Conservation (phyloP, 2,888 invertebrate genomes). For the Acanthosepion esculentum region DNA sequence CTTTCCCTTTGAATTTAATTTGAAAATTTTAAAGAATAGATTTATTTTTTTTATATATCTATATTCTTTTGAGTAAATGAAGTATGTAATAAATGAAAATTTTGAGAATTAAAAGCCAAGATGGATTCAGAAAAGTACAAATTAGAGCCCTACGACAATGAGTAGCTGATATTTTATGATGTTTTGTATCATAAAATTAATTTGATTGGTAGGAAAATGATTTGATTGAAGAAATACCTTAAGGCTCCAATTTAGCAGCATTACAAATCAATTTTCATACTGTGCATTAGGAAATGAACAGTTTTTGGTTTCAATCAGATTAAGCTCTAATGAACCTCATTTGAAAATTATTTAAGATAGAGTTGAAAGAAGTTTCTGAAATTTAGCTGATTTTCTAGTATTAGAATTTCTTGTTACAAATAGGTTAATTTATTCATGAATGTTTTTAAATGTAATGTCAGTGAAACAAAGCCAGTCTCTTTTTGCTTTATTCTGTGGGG, state of each 20-base stretch:
- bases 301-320: background rate
- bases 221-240: background rate
- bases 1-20: too few relatives aligned
- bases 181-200: background rate
- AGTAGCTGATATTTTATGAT: background rate
- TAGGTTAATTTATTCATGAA: background rate
- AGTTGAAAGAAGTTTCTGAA: background rate
- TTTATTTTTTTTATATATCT: too few relatives aligned
- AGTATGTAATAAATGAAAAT: too few relatives aligned
- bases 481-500: too few relatives aligned
- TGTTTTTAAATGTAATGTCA: background rate
- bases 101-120: too few relatives aligned
- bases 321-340: background rate
- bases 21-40: too few relatives aligned
- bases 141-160: background rate
- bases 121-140: background rate
- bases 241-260: background rate
- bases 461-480: too few relatives aligned
- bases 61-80: too few relatives aligned
- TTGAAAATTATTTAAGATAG: background rate
- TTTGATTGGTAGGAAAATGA: background rate
- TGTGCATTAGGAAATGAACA: background rate
- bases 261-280: background rate
- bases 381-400: background rate
- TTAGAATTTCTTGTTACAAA: background rate